These are phyloP conservation scores for Hypolimnas misippus DNA, from an alignment of 2,888 invertebrate species.

Conservation along the genomic window DNA sequence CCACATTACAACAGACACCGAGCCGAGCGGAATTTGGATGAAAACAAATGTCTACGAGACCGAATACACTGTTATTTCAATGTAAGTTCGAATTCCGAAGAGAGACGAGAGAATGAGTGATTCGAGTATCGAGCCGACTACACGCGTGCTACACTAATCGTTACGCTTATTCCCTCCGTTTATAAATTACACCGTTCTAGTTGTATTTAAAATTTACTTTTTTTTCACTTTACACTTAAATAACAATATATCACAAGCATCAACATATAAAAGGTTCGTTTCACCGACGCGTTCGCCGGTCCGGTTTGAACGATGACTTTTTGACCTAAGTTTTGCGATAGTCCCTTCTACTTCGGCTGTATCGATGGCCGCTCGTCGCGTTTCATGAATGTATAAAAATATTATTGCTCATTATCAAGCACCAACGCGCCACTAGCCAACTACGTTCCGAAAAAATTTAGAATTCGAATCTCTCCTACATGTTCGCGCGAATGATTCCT, in stretches of 20 bases:
- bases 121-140: slow-evolving; percentile 59
- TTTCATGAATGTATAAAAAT: slow-evolving; percentile 83
- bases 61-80: slow-evolving; percentile 82
- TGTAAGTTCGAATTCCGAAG: slow-evolving; percentile 62
- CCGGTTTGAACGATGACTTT: slow-evolving; percentile 62
- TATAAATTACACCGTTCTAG: slow-evolving; percentile 71
- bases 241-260: slow-evolving; percentile 84
- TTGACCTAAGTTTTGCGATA: slow-evolving; percentile 61
- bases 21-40: slow-evolving; percentile 79
- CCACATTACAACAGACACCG: slow-evolving; percentile 41
- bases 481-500: slow-evolving; percentile 71
- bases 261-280: slow-evolving; percentile 75
- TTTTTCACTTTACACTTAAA: slow-evolving; percentile 80
- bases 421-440: slow-evolving; percentile 82
- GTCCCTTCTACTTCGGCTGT: slow-evolving; percentile 47
- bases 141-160: slow-evolving; percentile 77
- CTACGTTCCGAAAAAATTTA: slow-evolving; percentile 76
- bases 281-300: slow-evolving; percentile 44
- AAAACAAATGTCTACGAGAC: slow-evolving; percentile 69
- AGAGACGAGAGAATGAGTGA: slow-evolving; percentile 49
- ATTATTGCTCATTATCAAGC: slow-evolving; percentile 84
- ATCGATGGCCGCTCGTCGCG: slow-evolving; percentile 62
- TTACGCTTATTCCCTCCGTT: slow-evolving; percentile 61
- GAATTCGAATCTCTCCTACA: slow-evolving; percentile 74
- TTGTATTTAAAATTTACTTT: slow-evolving; percentile 60